Base-by-base conservation (phyloP, 1,140 invertebrate species). In the Anastrepha obliqua region DNA sequence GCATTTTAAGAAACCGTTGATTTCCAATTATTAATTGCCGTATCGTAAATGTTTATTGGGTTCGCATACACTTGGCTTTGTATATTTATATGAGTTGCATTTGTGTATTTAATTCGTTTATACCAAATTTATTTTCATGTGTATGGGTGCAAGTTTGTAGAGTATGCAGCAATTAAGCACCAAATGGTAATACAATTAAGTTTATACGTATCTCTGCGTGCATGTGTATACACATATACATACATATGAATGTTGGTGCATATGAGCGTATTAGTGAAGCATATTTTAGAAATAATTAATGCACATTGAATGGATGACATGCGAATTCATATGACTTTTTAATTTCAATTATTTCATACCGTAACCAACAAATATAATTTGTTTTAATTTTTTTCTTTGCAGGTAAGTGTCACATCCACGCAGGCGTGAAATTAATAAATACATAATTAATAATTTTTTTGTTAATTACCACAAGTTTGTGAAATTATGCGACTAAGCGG, bases 271-370 rank as follows among this genome's bases (percentile, higher is more conserved):
- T 39, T 17, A 20, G 17, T 47, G 44, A 81, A 81, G 55, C 44
- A 55, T 55, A 81, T 81, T 81, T 81, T 81, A 81, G 74, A 81
- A 81, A 81, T 81, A 81, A 81, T 81, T 81, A 81, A 81, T 51
- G 15, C 74, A 81, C 74, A 81, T 81, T 81, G 47, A 29, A 81
- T 55, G 9, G 74, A 17, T 17, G 47, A 17, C n/a, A 81, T 51
- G 47, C 15, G 55, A 81, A 81, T 81, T 44, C 47, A 81, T 42
- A 51, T 81, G 20, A 81, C 51, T 81, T 55, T 81, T 81, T 81
- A 81, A 81, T 81, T 81, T 81, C 74, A 81, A 81, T 81, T 81
- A 81, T 81, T 81, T 58, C 55, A 55, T 81, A 17, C 42, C 17
- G 17, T 42, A 15, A 62, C 15, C 29, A 2, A 74, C 42, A 74